Evolutionary conservation across 30 jellyfish, hydroid and myxozoan genomes (phyloP), one percentile per base, ranked within the genome.

Genomic region (Aurelia sp.): DNA sequence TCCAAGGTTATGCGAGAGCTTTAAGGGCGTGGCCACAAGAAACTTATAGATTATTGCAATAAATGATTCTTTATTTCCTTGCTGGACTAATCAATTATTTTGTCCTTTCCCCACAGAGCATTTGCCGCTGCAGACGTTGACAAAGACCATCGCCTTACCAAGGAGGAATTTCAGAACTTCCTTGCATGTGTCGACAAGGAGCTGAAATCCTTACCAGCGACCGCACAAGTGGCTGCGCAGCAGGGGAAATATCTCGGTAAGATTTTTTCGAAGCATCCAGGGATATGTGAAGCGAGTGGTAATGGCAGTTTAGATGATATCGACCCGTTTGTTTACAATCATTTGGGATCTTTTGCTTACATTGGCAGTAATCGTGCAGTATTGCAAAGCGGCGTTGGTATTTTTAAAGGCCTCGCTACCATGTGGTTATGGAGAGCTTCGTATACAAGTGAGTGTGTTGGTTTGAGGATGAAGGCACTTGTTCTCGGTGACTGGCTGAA

Each of bases 221-320:
- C 98, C 22, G 98, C 98, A 21, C 98, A 93, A 64, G 98, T 93
- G 17, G 98, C 98, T 31, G 93, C 95, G 13, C 98, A 93, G 70
- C 96, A 93, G 65, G 98, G 98, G 4, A 87, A 87, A 75, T 93
- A 93, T 83, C 94, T 93, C 21, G 98, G 98, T 59, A 93, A 93
- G 71, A 57, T 93, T 6, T 75, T 92, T 33, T 67, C 88, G 21
- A 66, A 75, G 35, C 86, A 81, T 35, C 81, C 86, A 19, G 55
- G 15, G 55, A 9, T 44, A 44, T 44, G 55, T 44, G 16, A 44
- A 5, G 13, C 55, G 8, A 53, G 78, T 31, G 84, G 24, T 47
- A 84, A 76, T 8, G 82, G 85, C 66, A 67, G 51, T n/a, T 30
- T 85, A 9, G 83, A 58, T 52, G 80, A 47, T 16, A 85, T 81